Evolutionary conservation across 2,113 vertebrate species (phyloP).

Genomic region (Myrmecophaga tridactyla): DNA sequence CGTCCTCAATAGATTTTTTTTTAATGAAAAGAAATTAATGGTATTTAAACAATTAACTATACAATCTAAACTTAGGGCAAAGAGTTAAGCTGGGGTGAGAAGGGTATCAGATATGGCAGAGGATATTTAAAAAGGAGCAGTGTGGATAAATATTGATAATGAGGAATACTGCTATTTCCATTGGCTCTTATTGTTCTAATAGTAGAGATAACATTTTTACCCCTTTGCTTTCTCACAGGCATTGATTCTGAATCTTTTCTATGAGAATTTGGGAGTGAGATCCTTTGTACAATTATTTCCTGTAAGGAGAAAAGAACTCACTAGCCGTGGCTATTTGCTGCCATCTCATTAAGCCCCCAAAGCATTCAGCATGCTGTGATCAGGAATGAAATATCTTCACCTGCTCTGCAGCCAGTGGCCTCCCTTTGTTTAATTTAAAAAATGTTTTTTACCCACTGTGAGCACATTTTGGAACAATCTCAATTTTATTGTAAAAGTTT

Average conservation of each 20-base stretch:
- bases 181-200: background rate
- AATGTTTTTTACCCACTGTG: background rate
- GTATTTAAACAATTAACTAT: background rate
- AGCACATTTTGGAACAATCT: background rate
- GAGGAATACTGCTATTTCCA: background rate
- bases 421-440: background rate
- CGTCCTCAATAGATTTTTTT: background rate
- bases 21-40: background rate
- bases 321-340: background rate
- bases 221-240: background rate
- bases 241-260: background rate
- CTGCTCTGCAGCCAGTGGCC: background rate
- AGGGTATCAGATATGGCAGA: background rate
- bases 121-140: background rate
- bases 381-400: background rate
- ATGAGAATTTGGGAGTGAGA: conserved; percentile 1
- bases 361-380: background rate
- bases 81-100: background rate
- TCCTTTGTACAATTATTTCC: background rate
- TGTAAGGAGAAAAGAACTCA: background rate
- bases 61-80: background rate
- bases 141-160: background rate
- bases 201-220: background rate
- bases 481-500: background rate
- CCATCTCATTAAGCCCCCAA: background rate